Percentiles rank a stretch among this genome's conserved stretches.
phyloP scores from a whole-genome alignment of 2,888 invertebrate genomes.

The Nezara viridula region DNA sequence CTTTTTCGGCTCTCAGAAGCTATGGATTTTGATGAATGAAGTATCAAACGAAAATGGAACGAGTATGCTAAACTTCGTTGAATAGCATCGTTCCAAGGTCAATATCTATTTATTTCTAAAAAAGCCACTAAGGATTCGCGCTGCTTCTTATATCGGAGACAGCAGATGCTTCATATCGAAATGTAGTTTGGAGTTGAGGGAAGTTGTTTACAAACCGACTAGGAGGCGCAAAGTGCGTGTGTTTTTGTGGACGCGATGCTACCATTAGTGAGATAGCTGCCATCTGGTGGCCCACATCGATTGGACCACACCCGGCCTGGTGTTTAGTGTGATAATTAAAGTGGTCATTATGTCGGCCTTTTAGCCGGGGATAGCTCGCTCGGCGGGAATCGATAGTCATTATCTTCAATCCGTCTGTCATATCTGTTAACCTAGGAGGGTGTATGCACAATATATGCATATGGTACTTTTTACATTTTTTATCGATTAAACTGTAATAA shows the following conservation, averaged over 20 bases:
- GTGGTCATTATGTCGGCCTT: neutral
- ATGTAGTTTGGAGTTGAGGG: neutral
- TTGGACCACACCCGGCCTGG: neutral
- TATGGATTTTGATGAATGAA: no score
- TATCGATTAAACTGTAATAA: no score
- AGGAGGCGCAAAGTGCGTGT: slow-evolving; percentile 9
- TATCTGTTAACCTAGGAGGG: no score
- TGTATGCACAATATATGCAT: no score
- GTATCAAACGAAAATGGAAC: no score
- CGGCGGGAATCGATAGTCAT: neutral
- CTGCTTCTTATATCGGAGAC: neutral
- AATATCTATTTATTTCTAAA: no score
- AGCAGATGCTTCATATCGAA: neutral
- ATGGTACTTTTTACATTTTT: no score
- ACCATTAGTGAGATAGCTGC: slow-evolving; percentile 34
- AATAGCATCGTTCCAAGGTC: no score
- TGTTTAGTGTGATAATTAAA: neutral
- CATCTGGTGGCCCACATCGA: slow-evolving; percentile 11
- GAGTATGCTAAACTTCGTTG: no score
- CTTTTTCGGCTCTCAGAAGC: no score
- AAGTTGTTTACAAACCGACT: neutral
- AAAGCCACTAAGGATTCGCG: neutral
- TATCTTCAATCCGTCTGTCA: neutral
- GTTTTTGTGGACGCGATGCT: slow-evolving; percentile 25
- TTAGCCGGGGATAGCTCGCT: neutral